Evolutionary conservation across 2,113 vertebrate genomes (phyloP), one percentile per base, ranked within the genome.

Genomic region (Gorsachius goisagi): DNA sequence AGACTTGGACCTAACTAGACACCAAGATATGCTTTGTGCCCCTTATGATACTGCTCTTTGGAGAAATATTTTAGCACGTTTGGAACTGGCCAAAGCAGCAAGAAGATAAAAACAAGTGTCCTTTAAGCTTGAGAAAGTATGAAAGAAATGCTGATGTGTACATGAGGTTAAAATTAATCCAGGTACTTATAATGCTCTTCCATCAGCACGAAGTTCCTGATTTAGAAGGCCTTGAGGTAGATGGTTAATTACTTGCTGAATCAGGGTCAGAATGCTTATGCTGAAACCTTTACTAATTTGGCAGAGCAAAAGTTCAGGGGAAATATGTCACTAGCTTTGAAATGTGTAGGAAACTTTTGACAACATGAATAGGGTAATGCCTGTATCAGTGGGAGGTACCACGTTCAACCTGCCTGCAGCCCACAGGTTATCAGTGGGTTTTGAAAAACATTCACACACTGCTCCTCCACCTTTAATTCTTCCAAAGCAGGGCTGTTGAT

Each of bases 111-210:
- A 90, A 49, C 16, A 63, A 75, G 41, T 28, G 13, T 60, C 26
- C 55, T 84, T 62, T 83, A 92, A 88, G 32, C 33, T 55, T 95
- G 64, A 89, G 60, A 71, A 95, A 45, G 6, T 77, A 33, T 47
- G 47, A 81, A 90, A 75, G 55, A 95, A 80, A 78, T 84, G 75
- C 67, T 95, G 76, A 90, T 55, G 26, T 47, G 41, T 67, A 77
- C 55, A 63, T 32, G 17, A 87, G 62, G 60, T 89, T 95, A 93
- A 92, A 95, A 95, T 85, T 95, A 92, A 89, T 28, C 37, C 20
- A 27, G 55, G 22, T 53, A 66, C 23, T 86, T 92, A 33, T 9
- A 86, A 8, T 62, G 12, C 6, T 71, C 28, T 83, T 81, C 72
- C 59, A 71, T 93, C 76, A 92, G 83, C 72, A 89, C 55, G 77